Evolutionary conservation across 2,113 vertebrate species (phyloP).

Genomic region (Sterrhoptilus dennistouni): DNA sequence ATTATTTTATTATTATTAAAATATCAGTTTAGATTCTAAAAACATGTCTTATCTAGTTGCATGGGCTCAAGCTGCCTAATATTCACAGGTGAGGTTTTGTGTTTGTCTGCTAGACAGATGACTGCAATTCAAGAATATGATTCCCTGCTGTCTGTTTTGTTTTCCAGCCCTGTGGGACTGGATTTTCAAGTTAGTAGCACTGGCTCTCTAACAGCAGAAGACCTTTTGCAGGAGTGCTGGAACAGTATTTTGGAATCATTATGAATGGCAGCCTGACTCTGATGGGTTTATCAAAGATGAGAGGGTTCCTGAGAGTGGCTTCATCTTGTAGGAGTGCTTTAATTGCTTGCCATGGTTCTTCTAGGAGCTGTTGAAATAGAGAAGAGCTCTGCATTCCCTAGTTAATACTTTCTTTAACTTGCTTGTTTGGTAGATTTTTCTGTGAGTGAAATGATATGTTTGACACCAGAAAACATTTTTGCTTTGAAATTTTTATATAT

Average conservation of each 20-base stretch:
- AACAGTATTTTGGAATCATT: neutral
- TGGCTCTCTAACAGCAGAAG: neutral
- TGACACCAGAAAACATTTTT: neutral
- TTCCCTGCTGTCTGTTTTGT: neutral
- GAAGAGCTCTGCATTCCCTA: neutral
- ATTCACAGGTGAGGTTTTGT: neutral
- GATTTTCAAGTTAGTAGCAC: neutral
- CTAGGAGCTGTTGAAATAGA: neutral
- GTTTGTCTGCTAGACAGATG: neutral
- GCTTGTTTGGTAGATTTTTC: neutral
- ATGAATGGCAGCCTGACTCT: neutral
- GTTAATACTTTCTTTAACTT: neutral
- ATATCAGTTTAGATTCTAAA: neutral
- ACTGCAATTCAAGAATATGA: rapidly evolving
- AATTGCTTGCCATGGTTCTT: neutral
- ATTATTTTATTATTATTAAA: neutral
- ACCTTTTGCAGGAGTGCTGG: neutral
- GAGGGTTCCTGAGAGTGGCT: neutral
- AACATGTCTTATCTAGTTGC: neutral
- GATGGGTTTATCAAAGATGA: neutral
- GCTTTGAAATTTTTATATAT: neutral
- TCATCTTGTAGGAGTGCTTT: neutral
- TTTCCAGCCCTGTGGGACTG: neutral
- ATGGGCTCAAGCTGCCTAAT: neutral
- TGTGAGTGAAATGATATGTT: neutral